phyloP scores from a whole-genome alignment of 2,888 invertebrate genomes.

The Plagiodera versicolora region DNA sequence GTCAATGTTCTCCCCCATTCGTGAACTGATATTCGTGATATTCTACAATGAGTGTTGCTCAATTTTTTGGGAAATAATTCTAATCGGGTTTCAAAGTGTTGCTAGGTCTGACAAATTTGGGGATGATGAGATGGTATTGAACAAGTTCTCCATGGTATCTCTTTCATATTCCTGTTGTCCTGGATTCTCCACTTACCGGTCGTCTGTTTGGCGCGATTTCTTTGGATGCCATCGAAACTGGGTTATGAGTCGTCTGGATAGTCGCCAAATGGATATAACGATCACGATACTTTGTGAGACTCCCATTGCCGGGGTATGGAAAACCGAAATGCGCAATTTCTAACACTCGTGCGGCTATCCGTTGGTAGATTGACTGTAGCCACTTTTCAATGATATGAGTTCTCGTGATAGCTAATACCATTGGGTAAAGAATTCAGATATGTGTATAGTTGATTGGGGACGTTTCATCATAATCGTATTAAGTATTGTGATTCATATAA shows the following conservation, averaged over 20 bases:
- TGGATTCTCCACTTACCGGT: not conserved
- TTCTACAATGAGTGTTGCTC: too few relatives aligned
- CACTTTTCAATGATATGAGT: not conserved
- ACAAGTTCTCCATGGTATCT: not conserved
- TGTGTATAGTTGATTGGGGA: too few relatives aligned
- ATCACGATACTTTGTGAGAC: constrained; percentile 34
- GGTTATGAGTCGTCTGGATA: constrained; percentile 33
- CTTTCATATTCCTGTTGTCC: not conserved
- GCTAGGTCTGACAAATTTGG: too few relatives aligned
- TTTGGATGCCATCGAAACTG: constrained; percentile 17
- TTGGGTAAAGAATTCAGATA: too few relatives aligned
- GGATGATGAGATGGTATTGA: too few relatives aligned
- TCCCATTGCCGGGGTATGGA: constrained; percentile 30
- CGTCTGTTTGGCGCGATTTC: not conserved
- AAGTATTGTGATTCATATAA: too few relatives aligned
- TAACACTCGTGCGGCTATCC: constrained; percentile 27
- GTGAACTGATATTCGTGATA: too few relatives aligned
- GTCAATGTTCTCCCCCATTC: too few relatives aligned
- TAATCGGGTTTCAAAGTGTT: too few relatives aligned
- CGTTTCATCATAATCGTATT: too few relatives aligned
- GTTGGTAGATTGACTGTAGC: not conserved
- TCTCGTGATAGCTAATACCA: too few relatives aligned
- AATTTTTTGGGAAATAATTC: too few relatives aligned
- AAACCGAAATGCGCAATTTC: constrained; percentile 33
- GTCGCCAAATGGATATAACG: constrained; percentile 35